A percentile compares a stretch with the other conserved stretches of the same genome.
Conservation (phyloP, 2,797 vertebrate genomes). For the Synanceia verrucosa region DNA sequence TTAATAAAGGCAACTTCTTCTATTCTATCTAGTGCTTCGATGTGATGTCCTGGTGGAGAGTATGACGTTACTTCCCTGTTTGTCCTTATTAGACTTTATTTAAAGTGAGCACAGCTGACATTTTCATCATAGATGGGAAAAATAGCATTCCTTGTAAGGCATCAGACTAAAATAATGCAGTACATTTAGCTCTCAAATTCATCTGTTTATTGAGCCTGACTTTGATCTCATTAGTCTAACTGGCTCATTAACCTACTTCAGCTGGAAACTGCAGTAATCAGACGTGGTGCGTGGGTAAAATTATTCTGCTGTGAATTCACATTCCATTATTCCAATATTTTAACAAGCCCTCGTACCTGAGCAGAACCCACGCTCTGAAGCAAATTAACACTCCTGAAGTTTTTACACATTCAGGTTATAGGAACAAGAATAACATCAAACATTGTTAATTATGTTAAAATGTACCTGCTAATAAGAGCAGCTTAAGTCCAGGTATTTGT, state of each 20-base stretch:
- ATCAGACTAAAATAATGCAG: not conserved
- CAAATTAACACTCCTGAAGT: slow-evolving; percentile 5
- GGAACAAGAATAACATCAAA: slow-evolving; percentile 1
- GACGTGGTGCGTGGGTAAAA: not conserved
- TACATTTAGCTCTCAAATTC: not conserved
- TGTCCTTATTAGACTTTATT: not conserved
- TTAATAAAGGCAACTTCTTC: not conserved
- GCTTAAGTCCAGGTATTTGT: not conserved
- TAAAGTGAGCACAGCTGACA: not conserved
- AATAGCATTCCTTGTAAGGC: not conserved
- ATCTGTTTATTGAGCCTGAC: not conserved
- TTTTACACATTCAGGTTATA: slow-evolving; percentile 8
- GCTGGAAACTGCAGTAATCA: slow-evolving; percentile 6
- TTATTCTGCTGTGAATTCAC: slow-evolving; percentile 5
- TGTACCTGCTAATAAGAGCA: not conserved
- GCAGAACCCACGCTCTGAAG: not conserved
- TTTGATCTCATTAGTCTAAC: slow-evolving; percentile 23
- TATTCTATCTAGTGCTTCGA: no score
- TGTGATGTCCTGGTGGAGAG: not conserved
- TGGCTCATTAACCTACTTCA: slow-evolving; percentile 13
- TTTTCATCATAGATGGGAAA: not conserved
- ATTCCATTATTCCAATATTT: slow-evolving; percentile 3
- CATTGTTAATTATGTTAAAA: slow-evolving; percentile 17
- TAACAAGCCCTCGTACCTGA: not conserved
- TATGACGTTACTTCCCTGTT: not conserved